A percentile compares a stretch with the other conserved stretches of the same genome.
Evolutionary conservation across 2,113 vertebrate genomes (phyloP).

Genomic region (Telmatochromis sp.): DNA sequence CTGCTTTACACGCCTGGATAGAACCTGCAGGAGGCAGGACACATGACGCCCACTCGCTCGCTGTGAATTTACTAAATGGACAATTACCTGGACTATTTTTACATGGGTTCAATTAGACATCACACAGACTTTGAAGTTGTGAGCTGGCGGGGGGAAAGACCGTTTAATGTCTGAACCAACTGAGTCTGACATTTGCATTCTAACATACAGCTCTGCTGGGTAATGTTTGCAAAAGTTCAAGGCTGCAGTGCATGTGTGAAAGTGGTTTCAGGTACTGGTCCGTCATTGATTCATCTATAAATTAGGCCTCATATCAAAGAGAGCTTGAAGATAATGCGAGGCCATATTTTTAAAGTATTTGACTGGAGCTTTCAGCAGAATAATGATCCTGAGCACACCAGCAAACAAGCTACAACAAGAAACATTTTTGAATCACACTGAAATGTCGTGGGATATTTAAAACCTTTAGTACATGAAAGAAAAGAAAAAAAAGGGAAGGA

Average conservation of each 20-base stretch:
- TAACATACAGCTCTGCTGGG: background rate
- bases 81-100: background rate
- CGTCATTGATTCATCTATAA: background rate
- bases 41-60: background rate
- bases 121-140: background rate
- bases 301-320: background rate
- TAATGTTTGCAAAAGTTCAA: background rate
- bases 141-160: background rate
- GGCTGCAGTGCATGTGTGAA: background rate
- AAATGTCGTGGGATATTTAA: background rate
- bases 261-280: background rate
- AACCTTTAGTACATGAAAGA: background rate
- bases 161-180: background rate
- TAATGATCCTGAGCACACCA: background rate
- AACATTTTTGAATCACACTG: background rate
- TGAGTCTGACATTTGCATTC: background rate
- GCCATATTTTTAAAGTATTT: background rate
- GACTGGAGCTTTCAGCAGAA: background rate
- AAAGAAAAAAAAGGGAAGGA: background rate
- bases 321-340: background rate
- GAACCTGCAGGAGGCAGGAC: background rate
- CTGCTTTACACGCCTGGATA: background rate
- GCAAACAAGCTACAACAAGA: background rate
- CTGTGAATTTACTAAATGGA: background rate
- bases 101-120: background rate